These are phyloP conservation scores for Callyntrura sp. DNA, from an alignment of 2,888 invertebrate genomes.

Conservation along the genomic window DNA sequence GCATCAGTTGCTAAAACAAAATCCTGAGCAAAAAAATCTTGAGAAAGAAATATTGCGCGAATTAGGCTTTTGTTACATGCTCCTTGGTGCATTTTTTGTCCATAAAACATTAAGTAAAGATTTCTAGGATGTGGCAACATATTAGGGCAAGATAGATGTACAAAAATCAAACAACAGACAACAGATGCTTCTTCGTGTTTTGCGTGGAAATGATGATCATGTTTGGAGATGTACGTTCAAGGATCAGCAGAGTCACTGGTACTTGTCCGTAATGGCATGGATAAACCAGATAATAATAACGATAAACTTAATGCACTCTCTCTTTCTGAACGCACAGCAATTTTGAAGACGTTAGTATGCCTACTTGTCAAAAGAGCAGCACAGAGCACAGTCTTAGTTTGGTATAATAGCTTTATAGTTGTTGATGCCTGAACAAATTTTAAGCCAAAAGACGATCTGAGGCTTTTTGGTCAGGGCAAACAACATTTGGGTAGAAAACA, in stretches of 20 bases:
- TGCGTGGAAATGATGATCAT: constrained; percentile 9
- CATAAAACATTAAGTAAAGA: not conserved
- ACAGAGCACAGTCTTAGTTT: too few relatives aligned
- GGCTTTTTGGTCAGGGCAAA: too few relatives aligned
- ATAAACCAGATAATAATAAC: constrained; percentile 21
- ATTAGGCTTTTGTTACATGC: not conserved
- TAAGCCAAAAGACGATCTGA: too few relatives aligned
- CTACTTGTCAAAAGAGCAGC: too few relatives aligned
- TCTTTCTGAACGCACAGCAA: not conserved
- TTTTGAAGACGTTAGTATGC: not conserved
- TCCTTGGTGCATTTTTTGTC: constrained; percentile 5
- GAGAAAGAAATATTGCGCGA: not conserved
- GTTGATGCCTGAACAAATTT: too few relatives aligned
- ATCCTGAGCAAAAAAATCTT: not conserved
- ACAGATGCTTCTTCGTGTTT: constrained; percentile 34
- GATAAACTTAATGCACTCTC: constrained; percentile 2
- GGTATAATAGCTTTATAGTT: too few relatives aligned
- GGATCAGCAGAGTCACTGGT: constrained; percentile 7
- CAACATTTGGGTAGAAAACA: too few relatives aligned
- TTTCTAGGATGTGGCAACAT: constrained; percentile 9
- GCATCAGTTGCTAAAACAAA: constrained; percentile 22
- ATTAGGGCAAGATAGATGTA: not conserved
- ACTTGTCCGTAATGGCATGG: not conserved
- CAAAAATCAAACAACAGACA: constrained; percentile 8
- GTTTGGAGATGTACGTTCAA: constrained; percentile 1